These are phyloP conservation scores for Sylvicola fuscatus DNA, from an alignment of 2,888 invertebrate species.

Conservation along the genomic window DNA sequence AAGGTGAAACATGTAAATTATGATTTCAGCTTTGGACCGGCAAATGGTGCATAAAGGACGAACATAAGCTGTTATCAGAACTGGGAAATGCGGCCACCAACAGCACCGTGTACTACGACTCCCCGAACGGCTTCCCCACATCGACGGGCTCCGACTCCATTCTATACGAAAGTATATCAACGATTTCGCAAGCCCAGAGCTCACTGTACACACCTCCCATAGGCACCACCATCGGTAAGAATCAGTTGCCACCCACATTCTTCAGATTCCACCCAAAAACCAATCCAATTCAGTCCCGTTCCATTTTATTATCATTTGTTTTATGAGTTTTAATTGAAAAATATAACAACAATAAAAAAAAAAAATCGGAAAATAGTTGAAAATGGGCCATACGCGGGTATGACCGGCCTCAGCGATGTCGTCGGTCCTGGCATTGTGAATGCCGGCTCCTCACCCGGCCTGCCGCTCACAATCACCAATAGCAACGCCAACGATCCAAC, in stretches of 20 bases:
- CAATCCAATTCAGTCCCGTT: too few species aligned
- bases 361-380: constrained; percentile 10
- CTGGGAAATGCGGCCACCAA: constrained; percentile 38
- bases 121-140: constrained; percentile 20
- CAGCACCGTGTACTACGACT: constrained; percentile 31
- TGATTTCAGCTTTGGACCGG: constrained; percentile 74
- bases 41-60: constrained; percentile 84
- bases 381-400: constrained; percentile 11
- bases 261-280: background rate
- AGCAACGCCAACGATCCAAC: background rate
- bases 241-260: too few species aligned
- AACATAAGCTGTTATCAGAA: constrained; percentile 70
- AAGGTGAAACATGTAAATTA: too few species aligned
- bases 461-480: constrained; percentile 11
- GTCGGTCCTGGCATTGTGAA: constrained; percentile 9
- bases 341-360: constrained; percentile 1
- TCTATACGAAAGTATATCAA: constrained; percentile 48
- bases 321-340: too few species aligned
- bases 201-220: constrained; percentile 59
- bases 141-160: constrained; percentile 29
- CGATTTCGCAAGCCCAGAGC: constrained; percentile 52
- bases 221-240: constrained; percentile 44
- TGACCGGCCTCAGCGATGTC: constrained; percentile 3
- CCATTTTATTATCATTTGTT: too few species aligned
- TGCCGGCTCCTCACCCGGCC: constrained; percentile 11